Percentiles rank a stretch among this genome's conserved stretches.
These are phyloP conservation scores for Gymnorhina tibicen DNA, from an alignment of 2,113 vertebrate genomes.

Conservation along the genomic window DNA sequence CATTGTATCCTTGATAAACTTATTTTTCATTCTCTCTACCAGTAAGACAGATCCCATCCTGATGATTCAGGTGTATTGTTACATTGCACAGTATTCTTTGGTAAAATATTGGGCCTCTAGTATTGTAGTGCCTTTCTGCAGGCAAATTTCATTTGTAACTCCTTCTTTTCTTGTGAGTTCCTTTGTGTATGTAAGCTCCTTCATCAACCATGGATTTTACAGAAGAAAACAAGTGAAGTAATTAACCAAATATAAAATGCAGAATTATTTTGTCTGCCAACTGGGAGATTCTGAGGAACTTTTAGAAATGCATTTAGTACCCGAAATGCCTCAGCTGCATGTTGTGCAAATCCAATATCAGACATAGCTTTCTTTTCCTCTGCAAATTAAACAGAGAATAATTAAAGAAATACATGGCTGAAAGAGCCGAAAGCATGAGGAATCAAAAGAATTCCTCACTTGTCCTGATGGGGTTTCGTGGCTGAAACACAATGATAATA, in stretches of 20 bases:
- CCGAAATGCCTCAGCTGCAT: conserved; percentile 14
- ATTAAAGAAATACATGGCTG: neutral
- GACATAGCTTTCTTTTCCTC: neutral
- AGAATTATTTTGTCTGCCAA: neutral
- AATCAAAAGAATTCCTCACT: conserved; percentile 39
- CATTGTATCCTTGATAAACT: conserved; percentile 30
- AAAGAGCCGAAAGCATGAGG: conserved; percentile 1
- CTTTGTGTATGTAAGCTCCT: neutral
- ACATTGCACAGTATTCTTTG: neutral
- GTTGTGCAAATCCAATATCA: conserved; percentile 31
- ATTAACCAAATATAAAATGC: neutral
- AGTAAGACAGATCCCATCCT: neutral
- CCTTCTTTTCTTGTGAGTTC: neutral
- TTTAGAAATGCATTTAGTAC: neutral
- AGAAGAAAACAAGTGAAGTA: neutral
- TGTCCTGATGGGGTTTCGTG: conserved; percentile 56
- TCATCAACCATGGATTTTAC: neutral
- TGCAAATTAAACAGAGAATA: neutral
- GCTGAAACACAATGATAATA: conserved; percentile 60
- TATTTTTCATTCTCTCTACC: conserved; percentile 23
- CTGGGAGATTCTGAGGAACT: neutral
- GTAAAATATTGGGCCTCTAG: neutral
- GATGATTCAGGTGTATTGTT: conserved; percentile 3
- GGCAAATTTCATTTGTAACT: neutral
- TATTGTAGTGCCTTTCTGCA: neutral